These are phyloP conservation scores for Dermochelys coriacea DNA, from an alignment of 2,797 vertebrate genomes.

Conservation along the genomic window DNA sequence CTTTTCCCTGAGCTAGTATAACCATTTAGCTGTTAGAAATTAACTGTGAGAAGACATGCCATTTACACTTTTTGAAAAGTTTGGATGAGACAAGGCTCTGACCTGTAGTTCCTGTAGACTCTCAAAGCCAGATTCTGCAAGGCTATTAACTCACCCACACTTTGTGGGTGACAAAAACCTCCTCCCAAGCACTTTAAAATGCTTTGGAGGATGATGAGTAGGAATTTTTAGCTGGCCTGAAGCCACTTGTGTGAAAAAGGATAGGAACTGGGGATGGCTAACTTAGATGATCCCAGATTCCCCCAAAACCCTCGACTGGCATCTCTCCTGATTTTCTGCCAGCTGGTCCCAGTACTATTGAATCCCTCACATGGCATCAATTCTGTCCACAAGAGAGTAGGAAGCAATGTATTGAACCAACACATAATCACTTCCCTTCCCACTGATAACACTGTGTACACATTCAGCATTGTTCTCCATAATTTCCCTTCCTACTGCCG, in stretches of 20 bases:
- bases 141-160: not conserved
- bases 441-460: not conserved
- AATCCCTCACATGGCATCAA: not conserved
- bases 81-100: not conserved
- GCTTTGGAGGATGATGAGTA: not conserved
- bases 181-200: not conserved
- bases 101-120: not conserved
- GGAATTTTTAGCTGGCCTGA: not conserved
- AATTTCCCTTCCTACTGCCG: not conserved
- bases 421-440: not conserved
- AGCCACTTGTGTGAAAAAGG: not conserved
- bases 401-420: not conserved
- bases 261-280: not conserved
- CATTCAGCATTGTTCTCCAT: not conserved
- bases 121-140: not conserved
- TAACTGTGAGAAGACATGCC: not conserved
- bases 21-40: not conserved
- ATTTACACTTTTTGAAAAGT: not conserved
- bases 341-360: not conserved
- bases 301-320: not conserved
- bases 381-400: not conserved
- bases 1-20: not conserved
- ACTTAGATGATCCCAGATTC: not conserved
- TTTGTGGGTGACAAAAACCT: not conserved
- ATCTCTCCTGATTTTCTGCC: not conserved